Percentiles rank a stretch among this genome's conserved stretches.
Evolutionary conservation across 2,113 vertebrate genomes (phyloP).

Genomic region (Penelope pileata): DNA sequence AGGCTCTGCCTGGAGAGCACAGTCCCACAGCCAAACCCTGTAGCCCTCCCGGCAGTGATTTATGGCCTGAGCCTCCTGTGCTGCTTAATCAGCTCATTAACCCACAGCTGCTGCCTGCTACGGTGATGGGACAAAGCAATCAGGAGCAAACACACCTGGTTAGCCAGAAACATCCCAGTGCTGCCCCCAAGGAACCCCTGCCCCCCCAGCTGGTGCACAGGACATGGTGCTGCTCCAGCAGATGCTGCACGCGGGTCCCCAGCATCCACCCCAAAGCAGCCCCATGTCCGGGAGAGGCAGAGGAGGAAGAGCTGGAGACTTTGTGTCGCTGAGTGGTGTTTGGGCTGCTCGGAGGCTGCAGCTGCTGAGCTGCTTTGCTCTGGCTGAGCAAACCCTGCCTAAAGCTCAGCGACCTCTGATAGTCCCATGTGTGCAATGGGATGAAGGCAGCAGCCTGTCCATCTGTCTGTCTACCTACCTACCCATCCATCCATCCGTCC

Average conservation of each 20-base stretch:
- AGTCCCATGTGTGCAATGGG: not conserved
- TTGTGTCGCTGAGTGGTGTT: not conserved
- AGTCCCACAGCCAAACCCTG: not conserved
- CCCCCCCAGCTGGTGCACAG: not conserved
- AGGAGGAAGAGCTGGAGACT: not conserved
- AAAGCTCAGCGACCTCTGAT: too few species aligned
- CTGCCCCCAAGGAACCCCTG: not conserved
- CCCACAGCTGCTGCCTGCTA: not conserved
- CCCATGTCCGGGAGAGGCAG: not conserved
- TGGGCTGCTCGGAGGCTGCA: not conserved
- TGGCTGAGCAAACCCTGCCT: not conserved
- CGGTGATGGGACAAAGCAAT: not conserved
- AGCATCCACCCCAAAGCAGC: not conserved
- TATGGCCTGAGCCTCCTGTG: not conserved
- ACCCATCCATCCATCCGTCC: rapidly evolving
- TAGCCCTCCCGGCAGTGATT: not conserved
- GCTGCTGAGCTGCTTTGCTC: not conserved
- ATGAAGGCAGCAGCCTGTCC: not conserved
- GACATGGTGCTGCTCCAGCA: not conserved
- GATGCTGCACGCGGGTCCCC: not conserved
- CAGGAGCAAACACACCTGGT: not conserved
- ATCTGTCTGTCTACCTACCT: not conserved
- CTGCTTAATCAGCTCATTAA: not conserved
- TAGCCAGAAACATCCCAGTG: not conserved
- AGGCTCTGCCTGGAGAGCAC: not conserved